phyloP scores from a whole-genome alignment of 2,113 vertebrate species.

The Callipepla squamata region DNA sequence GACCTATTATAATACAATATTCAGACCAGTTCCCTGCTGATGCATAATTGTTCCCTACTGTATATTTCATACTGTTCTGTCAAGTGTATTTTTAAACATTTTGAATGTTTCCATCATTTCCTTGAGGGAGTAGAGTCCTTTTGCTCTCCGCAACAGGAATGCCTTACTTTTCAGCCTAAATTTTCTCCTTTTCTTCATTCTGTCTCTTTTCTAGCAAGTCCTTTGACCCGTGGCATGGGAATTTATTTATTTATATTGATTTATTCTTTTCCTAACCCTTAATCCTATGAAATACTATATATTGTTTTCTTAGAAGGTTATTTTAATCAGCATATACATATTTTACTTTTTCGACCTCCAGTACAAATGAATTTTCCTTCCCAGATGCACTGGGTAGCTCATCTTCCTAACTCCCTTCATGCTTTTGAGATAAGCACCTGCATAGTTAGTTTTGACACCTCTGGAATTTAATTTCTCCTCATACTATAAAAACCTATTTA shows the following conservation, averaged over 20 bases:
- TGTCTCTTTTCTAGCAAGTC: not conserved
- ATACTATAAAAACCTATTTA: not conserved
- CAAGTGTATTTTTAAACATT: constrained; percentile 63
- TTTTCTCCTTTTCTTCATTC: not conserved
- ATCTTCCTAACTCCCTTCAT: not conserved
- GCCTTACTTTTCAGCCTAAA: not conserved
- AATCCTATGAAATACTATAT: not conserved
- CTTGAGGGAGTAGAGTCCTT: constrained; percentile 33
- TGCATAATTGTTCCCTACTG: constrained; percentile 65
- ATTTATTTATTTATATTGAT: not conserved
- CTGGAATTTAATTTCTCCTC: not conserved
- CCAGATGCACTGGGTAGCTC: not conserved
- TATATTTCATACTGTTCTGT: constrained; percentile 61
- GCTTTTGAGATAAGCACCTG: not conserved
- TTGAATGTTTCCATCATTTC: constrained; percentile 34
- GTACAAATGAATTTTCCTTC: not conserved
- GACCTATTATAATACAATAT: constrained; percentile 70
- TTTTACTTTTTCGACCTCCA: not conserved
- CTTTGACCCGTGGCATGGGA: not conserved
- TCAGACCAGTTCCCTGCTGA: constrained; percentile 59
- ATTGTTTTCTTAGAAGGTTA: not conserved
- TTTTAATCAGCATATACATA: not conserved
- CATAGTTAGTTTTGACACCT: not conserved
- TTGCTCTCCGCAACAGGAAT: not conserved
- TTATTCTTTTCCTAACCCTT: not conserved